Conservation (phyloP, 2,797 vertebrate species). For the Falco concolor region DNA sequence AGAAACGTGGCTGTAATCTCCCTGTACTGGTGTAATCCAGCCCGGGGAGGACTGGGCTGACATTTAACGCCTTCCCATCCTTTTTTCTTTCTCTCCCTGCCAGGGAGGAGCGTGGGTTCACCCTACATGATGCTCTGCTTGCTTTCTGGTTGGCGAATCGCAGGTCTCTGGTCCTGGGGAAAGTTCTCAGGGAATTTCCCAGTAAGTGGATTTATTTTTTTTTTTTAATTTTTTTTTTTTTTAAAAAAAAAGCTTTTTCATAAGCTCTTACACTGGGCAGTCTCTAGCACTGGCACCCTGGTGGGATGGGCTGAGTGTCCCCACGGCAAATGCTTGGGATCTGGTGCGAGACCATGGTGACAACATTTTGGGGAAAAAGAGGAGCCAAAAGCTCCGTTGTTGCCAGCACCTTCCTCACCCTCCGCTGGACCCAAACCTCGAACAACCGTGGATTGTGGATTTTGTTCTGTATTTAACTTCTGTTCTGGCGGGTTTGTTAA, state of each 20-base stretch:
- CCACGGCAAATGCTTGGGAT: accelerated
- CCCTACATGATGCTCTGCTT: accelerated
- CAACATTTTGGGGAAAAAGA: accelerated
- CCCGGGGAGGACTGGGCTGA: neutral
- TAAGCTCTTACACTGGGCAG: neutral
- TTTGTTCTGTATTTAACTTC: neutral
- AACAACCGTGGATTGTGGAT: too few relatives aligned
- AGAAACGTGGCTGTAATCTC: neutral
- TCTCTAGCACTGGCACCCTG: accelerated
- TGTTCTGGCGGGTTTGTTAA: neutral
- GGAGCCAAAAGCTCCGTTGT: accelerated
- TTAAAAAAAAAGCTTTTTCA: neutral
- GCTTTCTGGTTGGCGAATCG: accelerated
- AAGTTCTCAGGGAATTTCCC: neutral
- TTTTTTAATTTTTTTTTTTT: neutral
- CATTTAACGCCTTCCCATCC: accelerated
- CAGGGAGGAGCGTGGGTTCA: neutral
- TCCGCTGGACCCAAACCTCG: neutral
- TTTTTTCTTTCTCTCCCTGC: neutral
- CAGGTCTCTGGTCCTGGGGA: neutral
- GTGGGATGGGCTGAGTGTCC: accelerated
- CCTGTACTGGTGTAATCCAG: neutral
- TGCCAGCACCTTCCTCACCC: neutral
- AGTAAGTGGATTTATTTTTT: neutral
- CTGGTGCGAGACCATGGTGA: accelerated